Evolutionary conservation across 2,888 invertebrate species (phyloP), one percentile per base, ranked within the genome.

Genomic region (Drosophila fungiperda): DNA sequence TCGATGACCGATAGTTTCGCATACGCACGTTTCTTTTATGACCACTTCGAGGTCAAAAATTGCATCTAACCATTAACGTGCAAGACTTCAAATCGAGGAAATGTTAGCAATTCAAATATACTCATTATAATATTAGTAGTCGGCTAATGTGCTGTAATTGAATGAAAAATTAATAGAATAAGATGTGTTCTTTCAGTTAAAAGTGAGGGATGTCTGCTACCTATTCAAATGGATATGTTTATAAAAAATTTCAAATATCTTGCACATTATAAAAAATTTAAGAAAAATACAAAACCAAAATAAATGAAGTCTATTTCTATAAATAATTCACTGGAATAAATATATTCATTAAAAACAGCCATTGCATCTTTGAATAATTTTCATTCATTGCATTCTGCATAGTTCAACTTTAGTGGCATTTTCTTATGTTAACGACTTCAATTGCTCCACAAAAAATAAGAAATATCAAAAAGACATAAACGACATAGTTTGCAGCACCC

Each of bases 341-440:
- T 3, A 20, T 12, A 42, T 42, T 12, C 11, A 42, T 12, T 42
- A 20, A 29, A 50, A n/a, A 50, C 6, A 29, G 29, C 11, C n/a
- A 11, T 45, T 23, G 17, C 23, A 15, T 45, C 15, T 45, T 15
- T 45, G 23, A 29, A 35, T n/a, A 65, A 32, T 35, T 42, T 40
- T 35, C 20, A 29, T 40, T 35, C 42, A 52, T 11, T 5, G 50
- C 29, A 48, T 32, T 42, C 8, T 35, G 15, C 33, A 49, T 52
- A 70, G 78, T 71, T 84, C 71, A 82, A 66, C 52, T 71, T 36
- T 40, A 58, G 55, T 82, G 68, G 65, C 83, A 83, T 82, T 87
- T 87, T 60, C 58, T 68, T 78, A 72, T 61, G 71, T 78, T 84
- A 81, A 68, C 64, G 75, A 48, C 72, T 76, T 53, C 38, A 68